These are phyloP conservation scores for Gnathonemus longibarbis DNA, from an alignment of 2,113 vertebrate genomes.

Conservation along the genomic window DNA sequence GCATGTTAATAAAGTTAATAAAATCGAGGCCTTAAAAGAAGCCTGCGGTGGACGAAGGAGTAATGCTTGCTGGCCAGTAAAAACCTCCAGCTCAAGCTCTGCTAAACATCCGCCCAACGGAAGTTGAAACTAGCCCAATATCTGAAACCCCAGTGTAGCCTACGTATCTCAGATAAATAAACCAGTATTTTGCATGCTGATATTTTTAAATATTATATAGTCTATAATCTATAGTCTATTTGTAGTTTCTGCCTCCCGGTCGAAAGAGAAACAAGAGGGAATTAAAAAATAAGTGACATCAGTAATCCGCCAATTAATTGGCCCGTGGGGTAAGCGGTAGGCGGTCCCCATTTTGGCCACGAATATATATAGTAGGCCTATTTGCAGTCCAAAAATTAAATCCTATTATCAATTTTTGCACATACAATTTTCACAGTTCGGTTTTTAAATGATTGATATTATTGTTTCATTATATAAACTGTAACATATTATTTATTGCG, in stretches of 20 bases:
- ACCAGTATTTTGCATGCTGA: too few species aligned
- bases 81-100: too few species aligned
- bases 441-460: background rate
- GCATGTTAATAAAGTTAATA: background rate
- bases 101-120: too few species aligned
- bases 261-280: background rate
- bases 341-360: background rate
- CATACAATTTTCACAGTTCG: background rate
- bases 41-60: background rate
- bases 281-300: background rate
- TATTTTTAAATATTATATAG: too few species aligned
- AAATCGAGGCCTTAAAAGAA: background rate
- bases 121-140: too few species aligned
- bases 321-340: too few species aligned
- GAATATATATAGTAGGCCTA: background rate
- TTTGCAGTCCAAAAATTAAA: background rate
- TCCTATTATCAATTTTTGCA: background rate
- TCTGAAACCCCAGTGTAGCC: too few species aligned
- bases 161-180: too few species aligned
- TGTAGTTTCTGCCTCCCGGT: too few species aligned
- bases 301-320: too few species aligned
- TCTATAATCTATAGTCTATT: too few species aligned
- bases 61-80: background rate
- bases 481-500: background rate
- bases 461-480: background rate